Evolutionary conservation across 2,888 invertebrate genomes (phyloP).

Genomic region (Philonicus albiceps): DNA sequence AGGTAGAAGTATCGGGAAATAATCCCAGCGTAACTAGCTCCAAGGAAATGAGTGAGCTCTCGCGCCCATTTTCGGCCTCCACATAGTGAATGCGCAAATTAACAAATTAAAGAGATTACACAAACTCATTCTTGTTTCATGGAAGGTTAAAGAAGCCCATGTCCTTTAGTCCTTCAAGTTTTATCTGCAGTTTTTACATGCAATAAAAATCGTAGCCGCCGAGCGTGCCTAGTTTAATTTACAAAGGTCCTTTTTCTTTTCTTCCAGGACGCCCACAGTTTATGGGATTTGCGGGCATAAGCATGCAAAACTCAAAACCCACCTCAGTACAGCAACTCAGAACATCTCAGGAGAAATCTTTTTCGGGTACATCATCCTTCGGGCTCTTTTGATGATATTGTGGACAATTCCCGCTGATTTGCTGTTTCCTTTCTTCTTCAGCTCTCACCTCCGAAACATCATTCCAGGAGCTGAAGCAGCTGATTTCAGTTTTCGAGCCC

Average conservation of each 20-base stretch:
- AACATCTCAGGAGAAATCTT: not conserved
- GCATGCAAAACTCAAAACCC: not conserved
- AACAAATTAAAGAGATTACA: slow-evolving; percentile 44
- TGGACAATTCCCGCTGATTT: slow-evolving; percentile 41
- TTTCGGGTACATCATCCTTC: not conserved
- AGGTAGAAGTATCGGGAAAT: slow-evolving; percentile 13
- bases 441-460: not conserved
- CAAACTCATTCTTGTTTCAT: slow-evolving; percentile 18
- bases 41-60: not conserved
- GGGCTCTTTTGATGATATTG: not conserved
- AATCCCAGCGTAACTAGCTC: slow-evolving; percentile 30
- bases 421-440: slow-evolving; percentile 13
- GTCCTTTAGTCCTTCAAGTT: not conserved
- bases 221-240: not conserved
- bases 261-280: slow-evolving; percentile 7
- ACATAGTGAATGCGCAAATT: slow-evolving; percentile 29
- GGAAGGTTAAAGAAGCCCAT: not conserved
- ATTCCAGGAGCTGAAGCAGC: not conserved
- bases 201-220: slow-evolving; percentile 4
- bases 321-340: not conserved
- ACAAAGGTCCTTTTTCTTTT: slow-evolving; percentile 17
- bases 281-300: not conserved
- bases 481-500: slow-evolving; percentile 7
- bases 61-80: not conserved
- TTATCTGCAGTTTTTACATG: slow-evolving; percentile 10